Base-by-base conservation (phyloP, 2,113 vertebrate species). In the Fulica atra region DNA sequence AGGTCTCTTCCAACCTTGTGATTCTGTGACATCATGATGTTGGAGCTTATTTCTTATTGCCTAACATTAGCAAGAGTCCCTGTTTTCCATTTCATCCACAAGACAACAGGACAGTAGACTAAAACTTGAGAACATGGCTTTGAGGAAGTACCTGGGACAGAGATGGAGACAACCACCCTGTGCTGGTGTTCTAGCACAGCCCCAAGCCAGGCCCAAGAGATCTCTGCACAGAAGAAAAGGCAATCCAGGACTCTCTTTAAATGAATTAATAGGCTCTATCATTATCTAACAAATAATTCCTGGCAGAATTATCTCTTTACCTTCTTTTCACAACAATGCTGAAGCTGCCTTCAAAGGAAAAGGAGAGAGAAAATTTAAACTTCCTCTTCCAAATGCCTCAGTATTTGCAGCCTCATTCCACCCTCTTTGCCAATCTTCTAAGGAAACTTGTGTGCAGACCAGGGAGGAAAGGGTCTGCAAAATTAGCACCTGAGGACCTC, bases 1-100 rank as follows among this genome's bases (percentile, higher is more conserved):
- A n/a, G n/a, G n/a, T n/a, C n/a, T n/a, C n/a, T n/a, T n/a, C n/a
- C n/a, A n/a, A n/a, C n/a, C n/a, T n/a, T n/a, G n/a, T n/a, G n/a
- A n/a, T n/a, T n/a, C n/a, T n/a, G n/a, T n/a, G n/a, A 66, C 23
- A 50, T 6, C 0, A 1, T 3, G 4, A 38, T 11, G 25, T 6
- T 50, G 29, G 28, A 73, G 38, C 11, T 54, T 13, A 36, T 68
- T 89, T 25, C 21, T 23, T 35, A 74, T 64, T 33, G 40, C 38
- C 31, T 76, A 64, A 82, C 20, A 77, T 48, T 24, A 92, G 7
- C 16, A 77, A 25, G 18, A 70, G 24, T 16, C 20, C 40, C 20
- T 42, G 35, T 84, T 38, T 92, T 74, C 51, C 12, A 51, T 21
- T 81, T 29, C 7, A 3, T 28, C 65, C 7, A 4, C 29, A 71